Percentiles rank a stretch among this genome's conserved stretches.
Evolutionary conservation across 2,888 invertebrate genomes (phyloP).

Genomic region (Abscondita cerata): DNA sequence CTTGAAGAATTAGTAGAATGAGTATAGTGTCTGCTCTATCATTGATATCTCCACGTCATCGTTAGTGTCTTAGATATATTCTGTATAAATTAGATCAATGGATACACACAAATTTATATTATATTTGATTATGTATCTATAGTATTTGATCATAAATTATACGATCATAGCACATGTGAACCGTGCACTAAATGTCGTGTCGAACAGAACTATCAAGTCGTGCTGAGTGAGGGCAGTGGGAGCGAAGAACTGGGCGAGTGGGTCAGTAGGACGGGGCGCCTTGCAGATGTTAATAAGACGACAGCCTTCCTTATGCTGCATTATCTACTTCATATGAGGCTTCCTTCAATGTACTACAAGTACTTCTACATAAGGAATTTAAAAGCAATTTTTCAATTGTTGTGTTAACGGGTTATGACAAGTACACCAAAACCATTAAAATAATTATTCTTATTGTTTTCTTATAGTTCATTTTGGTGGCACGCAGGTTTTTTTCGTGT

Average conservation of each 20-base stretch:
- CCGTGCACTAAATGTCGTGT: constrained; percentile 39
- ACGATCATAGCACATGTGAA: constrained; percentile 35
- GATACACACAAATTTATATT: constrained; percentile 9
- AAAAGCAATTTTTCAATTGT: too few species aligned
- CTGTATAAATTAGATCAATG: constrained; percentile 15
- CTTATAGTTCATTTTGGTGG: background rate
- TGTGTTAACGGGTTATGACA: too few species aligned
- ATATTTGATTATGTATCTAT: constrained; percentile 23
- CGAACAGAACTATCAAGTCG: constrained; percentile 41
- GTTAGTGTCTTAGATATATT: too few species aligned
- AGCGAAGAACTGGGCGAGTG: constrained; percentile 53
- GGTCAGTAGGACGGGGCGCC: constrained; percentile 55
- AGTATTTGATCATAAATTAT: constrained; percentile 33
- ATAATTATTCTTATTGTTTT: background rate
- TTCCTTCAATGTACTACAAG: background rate
- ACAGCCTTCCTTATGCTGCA: constrained; percentile 42
- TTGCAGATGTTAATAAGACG: constrained; percentile 51
- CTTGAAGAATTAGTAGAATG: background rate
- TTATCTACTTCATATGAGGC: constrained; percentile 14
- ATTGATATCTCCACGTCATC: constrained; percentile 18
- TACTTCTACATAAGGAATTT: too few species aligned
- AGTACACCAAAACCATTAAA: background rate
- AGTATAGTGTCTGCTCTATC: constrained; percentile 17
- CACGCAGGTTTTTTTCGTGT: background rate
- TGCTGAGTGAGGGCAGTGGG: constrained; percentile 45